Evolutionary conservation across 2,888 invertebrate genomes (phyloP).

Genomic region (Rapana venosa): DNA sequence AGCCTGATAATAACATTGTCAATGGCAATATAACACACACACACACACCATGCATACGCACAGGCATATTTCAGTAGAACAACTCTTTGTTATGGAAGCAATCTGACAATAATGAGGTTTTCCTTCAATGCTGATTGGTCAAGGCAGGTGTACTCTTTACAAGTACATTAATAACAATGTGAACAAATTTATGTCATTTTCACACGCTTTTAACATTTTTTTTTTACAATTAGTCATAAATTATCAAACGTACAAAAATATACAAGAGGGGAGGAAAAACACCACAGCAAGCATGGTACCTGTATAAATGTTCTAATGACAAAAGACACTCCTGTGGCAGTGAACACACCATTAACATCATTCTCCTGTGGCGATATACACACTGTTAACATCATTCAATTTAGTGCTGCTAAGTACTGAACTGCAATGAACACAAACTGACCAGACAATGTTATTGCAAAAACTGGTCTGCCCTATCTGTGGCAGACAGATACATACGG

Average conservation of each 20-base stretch:
- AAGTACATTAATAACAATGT: constrained; percentile 26
- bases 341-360: not conserved
- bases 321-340: not conserved
- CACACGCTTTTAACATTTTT: not conserved
- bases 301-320: not conserved
- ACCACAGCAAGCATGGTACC: not conserved
- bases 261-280: too few species aligned
- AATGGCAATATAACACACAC: not conserved
- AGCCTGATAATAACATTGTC: not conserved
- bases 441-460: too few species aligned
- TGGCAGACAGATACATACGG: not conserved
- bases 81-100: not conserved
- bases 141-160: not conserved
- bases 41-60: not conserved
- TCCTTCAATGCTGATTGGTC: constrained; percentile 32
- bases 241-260: not conserved
- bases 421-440: too few species aligned
- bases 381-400: too few species aligned
- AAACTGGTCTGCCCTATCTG: not conserved
- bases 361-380: too few species aligned
- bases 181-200: not conserved
- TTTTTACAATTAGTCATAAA: not conserved
- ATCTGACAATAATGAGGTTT: not conserved
- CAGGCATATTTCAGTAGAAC: not conserved
- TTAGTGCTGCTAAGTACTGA: too few species aligned